A percentile compares a stretch with the other conserved stretches of the same genome.
Evolutionary conservation across 1,140 invertebrate species (phyloP).

Genomic region (Coptotermes formosanus): DNA sequence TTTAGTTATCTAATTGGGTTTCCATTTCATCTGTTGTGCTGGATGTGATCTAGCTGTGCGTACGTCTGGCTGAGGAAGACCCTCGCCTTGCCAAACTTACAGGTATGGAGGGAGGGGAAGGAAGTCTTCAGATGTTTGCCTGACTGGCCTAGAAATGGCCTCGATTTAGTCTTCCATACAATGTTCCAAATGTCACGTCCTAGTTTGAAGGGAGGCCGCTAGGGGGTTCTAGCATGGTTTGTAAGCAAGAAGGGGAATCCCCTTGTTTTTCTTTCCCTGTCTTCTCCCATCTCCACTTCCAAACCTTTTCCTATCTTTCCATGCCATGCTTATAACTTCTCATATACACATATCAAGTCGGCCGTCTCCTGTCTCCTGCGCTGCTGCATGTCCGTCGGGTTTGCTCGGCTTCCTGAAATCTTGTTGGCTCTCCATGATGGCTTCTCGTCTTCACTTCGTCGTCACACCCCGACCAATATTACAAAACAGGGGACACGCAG

Average conservation of each 20-base stretch:
- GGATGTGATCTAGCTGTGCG: not conserved
- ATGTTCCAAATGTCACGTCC: conserved; percentile 37
- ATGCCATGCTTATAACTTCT: conserved; percentile 39
- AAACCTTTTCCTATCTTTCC: conserved; percentile 22
- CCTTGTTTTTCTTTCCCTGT: not conserved
- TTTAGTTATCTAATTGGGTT: too few species aligned
- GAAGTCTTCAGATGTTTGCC: conserved; percentile 28
- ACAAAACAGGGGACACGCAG: conserved; percentile 36
- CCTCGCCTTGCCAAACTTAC: not conserved
- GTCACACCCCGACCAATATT: conserved; percentile 29
- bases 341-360: conserved; percentile 36
- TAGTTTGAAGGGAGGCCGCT: conserved; percentile 38
- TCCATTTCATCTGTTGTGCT: too few species aligned
- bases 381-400: not conserved
- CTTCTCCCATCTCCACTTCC: not conserved
- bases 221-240: conserved; percentile 28
- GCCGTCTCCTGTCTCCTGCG: not conserved
- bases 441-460: conserved; percentile 2
- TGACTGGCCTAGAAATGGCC: conserved; percentile 40
- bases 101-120: conserved; percentile 7
- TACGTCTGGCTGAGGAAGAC: not conserved
- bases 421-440: not conserved
- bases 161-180: conserved; percentile 36
- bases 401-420: not conserved
- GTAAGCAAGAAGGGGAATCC: conserved; percentile 24